Base-by-base conservation (phyloP, 2,888 invertebrate genomes). In the Pomacea canaliculata region DNA sequence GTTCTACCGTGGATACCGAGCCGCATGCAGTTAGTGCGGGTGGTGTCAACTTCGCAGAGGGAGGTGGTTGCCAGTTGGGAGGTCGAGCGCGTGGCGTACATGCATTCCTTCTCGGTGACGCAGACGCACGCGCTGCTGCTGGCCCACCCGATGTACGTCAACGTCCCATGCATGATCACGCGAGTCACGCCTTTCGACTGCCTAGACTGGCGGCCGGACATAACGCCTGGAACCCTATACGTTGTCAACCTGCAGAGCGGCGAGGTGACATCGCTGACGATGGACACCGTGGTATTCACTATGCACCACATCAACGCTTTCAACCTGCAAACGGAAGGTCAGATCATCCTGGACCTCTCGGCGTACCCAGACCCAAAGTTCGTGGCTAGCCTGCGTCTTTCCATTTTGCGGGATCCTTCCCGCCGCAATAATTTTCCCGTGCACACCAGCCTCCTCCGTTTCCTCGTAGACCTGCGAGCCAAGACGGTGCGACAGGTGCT, bases 301-400 rank as follows among this genome's bases (percentile, higher is more conserved):
- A 89, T 88, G 89, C 89, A 89, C 74, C 86, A 86, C 74, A 82
- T 88, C 18, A 89, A 89, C 73, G 87, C 89, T 9, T 89, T 83
- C 73, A 87, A 89, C 79, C 56, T 71, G 7, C 78, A 77, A 12
- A 73, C 79, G 7, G 78, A 73, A 77, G 60, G 60, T 9, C 74
- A 23, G 10, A 80, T 89, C n/a, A 73, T 85, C 18, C 82, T 88
- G 13, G 89, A 89, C 74, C 71, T 85, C 16, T 85, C 87, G 7
- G 77, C 88, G 16, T 89, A 89, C 77, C 83, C 84, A 1, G 83
- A 82, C 70, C 85, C 88, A 7, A 80, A 83, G 18, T 84, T 88
- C 70, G 84, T 89, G 2, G 81, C 82, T 68, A 84, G 79, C 71
- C 78, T 89, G 7, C 79, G 84, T 73, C 71, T 88, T 66, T 73